Evolutionary conservation across 2,113 vertebrate species (phyloP).

Genomic region (Jacana jacana): DNA sequence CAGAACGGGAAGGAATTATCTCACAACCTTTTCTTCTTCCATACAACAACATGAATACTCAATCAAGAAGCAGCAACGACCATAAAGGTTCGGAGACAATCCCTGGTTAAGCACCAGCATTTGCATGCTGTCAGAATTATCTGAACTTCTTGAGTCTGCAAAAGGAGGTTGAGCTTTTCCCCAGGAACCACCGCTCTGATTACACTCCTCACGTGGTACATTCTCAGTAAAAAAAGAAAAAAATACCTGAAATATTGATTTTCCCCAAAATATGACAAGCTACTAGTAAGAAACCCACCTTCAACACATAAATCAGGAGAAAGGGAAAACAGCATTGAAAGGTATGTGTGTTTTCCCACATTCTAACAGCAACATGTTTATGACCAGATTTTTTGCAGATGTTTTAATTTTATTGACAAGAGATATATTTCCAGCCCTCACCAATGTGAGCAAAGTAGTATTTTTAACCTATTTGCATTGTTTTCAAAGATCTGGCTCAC

Average conservation of each 20-base stretch:
- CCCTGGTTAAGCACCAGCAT: constrained; percentile 14
- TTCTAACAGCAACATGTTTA: neutral
- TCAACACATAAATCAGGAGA: neutral
- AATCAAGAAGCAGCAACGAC: constrained; percentile 6
- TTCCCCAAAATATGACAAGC: neutral
- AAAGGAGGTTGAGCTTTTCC: neutral
- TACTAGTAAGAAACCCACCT: neutral
- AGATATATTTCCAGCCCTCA: neutral
- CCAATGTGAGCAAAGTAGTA: neutral
- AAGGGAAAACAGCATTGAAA: neutral
- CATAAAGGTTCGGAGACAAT: constrained; percentile 38
- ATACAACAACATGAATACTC: constrained; percentile 32
- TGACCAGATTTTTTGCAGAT: neutral
- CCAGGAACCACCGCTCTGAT: neutral
- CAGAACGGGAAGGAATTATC: neutral
- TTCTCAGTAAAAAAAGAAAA: neutral
- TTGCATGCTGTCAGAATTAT: constrained; percentile 18
- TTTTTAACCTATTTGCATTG: neutral
- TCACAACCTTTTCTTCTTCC: neutral
- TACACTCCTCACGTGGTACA: neutral
- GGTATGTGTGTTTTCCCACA: neutral
- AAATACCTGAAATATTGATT: neutral
- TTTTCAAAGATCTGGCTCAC: neutral
- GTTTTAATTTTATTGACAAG: neutral
- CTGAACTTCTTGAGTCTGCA: neutral